These are phyloP conservation scores for Argyra leucocephala DNA, from an alignment of 2,888 invertebrate species.

Conservation along the genomic window DNA sequence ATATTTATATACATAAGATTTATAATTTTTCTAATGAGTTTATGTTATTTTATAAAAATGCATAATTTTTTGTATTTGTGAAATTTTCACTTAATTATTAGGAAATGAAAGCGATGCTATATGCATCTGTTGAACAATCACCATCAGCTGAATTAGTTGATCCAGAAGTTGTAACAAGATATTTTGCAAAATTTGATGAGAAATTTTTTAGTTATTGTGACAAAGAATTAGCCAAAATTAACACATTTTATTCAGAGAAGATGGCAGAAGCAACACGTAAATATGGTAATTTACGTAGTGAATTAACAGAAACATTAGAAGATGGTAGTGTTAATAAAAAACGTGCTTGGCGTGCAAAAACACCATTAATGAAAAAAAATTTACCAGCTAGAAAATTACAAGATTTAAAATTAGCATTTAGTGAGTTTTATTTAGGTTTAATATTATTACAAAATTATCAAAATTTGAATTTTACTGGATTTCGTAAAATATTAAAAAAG, in stretches of 20 bases:
- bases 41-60: no score
- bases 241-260: conserved; percentile 83
- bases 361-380: conserved; percentile 41
- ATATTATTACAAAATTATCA: conserved; percentile 82
- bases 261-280: conserved; percentile 78
- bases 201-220: conserved; percentile 77
- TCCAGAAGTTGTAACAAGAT: conserved; percentile 57
- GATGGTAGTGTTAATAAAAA: conserved; percentile 40
- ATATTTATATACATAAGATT: no score
- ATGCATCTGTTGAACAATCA: conserved; percentile 66
- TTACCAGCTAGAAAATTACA: conserved; percentile 61
- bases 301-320: conserved; percentile 50
- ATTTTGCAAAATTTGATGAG: conserved; percentile 73
- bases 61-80: neutral
- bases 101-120: conserved; percentile 78
- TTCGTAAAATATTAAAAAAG: conserved; percentile 82
- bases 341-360: conserved; percentile 40
- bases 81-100: conserved; percentile 33
- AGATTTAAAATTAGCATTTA: conserved; percentile 78
- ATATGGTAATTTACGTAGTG: conserved; percentile 62
- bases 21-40: no score
- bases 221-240: conserved; percentile 76
- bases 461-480: conserved; percentile 79
- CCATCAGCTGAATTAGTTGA: conserved; percentile 67
- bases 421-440: conserved; percentile 79